A percentile compares a stretch with the other conserved stretches of the same genome.
phyloP scores from a whole-genome alignment of 1,140 invertebrate genomes.

The Trichonephila inaurata region DNA sequence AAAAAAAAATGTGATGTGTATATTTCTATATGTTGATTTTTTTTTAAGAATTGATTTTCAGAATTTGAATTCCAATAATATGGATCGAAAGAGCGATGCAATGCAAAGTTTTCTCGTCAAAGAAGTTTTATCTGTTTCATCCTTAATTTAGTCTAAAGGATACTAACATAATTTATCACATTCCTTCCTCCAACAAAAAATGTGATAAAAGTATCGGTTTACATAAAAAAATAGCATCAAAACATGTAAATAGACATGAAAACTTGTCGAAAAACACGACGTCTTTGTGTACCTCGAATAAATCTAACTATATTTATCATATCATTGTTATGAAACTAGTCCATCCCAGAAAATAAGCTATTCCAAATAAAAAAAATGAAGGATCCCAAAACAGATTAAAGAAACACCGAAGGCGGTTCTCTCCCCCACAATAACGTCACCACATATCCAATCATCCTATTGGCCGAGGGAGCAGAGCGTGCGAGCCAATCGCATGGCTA shows the following conservation, averaged over 20 bases:
- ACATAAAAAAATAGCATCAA: background rate
- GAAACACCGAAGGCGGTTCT: slow-evolving; percentile 50
- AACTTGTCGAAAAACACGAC: background rate
- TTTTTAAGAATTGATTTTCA: background rate
- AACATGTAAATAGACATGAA: background rate
- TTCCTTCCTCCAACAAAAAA: background rate
- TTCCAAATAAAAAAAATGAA: background rate
- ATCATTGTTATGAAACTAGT: slow-evolving; percentile 13
- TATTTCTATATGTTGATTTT: background rate
- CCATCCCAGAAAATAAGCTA: background rate
- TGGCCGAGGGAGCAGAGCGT: background rate
- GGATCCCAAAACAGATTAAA: slow-evolving; percentile 15
- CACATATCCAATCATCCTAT: background rate
- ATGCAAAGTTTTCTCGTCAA: background rate
- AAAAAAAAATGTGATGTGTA: background rate
- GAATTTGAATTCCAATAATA: background rate
- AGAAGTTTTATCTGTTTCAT: slow-evolving; percentile 2
- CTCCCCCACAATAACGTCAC: slow-evolving; percentile 57
- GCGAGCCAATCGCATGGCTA: slow-evolving; percentile 6
- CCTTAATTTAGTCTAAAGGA: background rate
- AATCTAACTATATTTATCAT: slow-evolving; percentile 20
- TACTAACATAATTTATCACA: background rate
- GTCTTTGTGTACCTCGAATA: background rate
- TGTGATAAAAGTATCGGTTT: background rate
- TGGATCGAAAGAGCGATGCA: background rate